Base-by-base conservation (phyloP, 2,888 invertebrate species). In the Flexamia atlantica region DNA sequence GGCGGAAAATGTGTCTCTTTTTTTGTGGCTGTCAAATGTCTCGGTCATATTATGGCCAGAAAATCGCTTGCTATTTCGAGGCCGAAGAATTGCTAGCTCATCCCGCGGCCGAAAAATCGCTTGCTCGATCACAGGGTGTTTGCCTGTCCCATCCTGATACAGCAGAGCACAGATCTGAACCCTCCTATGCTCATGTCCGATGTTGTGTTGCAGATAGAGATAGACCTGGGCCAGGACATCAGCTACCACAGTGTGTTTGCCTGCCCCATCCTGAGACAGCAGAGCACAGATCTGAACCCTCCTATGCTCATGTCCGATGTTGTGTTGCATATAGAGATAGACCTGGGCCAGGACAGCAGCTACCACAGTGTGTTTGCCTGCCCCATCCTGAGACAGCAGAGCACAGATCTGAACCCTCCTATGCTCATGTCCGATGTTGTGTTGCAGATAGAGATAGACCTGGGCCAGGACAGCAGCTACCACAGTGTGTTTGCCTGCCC, bases 401-500 rank as follows among this genome's bases (percentile, higher is more conserved):
- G 97, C 68, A 97, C 97, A 0, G 98, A 98, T 87, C 94, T 94
- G 87, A 99, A 99, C 93, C 99, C 99, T 83, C 99, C 99, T 20
- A 98, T 99, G 96, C 93, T 98, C 87, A 92, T 99, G 85, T 94
- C 97, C 88, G 40, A 40, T 40, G 86, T 81, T 85, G 79, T 84
- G 60, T 88, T 89, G 60, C 90, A 97, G 97, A 98, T 99, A 90
- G 98, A 99, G 91, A 96, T 99, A 85, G 98, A 99, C 89, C 93
- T 98, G 86, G 98, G 98, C 53, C 93, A 93, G 83, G 97, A 97
- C 86, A 96, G 96, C 89, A 95, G 97, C 87, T 98, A 97, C 90
- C 99, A 99, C 92, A 99, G 99, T 7, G 97, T 99, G 89, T 99
- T 99, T 92, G 98, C 99, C 28, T 99, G 99, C 90, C 99, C 99